These are phyloP conservation scores for Phodopus roborovskii DNA, from an alignment of 2,113 vertebrate species.

Conservation along the genomic window DNA sequence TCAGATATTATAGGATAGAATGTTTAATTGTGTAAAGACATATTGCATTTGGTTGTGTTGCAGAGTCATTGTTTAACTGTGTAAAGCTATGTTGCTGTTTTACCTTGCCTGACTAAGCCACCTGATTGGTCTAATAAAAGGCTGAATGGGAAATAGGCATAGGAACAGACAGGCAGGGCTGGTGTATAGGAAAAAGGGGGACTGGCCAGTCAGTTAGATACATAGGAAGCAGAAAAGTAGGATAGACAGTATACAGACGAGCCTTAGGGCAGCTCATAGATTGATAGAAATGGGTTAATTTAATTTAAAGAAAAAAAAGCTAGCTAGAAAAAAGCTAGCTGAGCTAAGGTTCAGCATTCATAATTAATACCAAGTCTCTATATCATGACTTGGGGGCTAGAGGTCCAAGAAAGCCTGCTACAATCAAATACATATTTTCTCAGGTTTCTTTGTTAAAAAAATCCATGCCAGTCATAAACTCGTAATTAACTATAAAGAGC, in stretches of 20 bases:
- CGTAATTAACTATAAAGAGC: constrained; percentile 14
- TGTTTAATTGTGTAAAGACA: too few species aligned
- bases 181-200: neutral
- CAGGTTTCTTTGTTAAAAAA: constrained; percentile 19
- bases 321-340: neutral
- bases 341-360: neutral
- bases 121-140: neutral
- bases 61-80: neutral
- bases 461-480: neutral
- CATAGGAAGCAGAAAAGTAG: neutral
- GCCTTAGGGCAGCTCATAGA: neutral
- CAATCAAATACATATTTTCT: neutral
- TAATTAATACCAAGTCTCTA: neutral
- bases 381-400: neutral
- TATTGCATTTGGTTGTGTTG: too few species aligned
- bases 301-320: neutral
- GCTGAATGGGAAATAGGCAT: neutral
- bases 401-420: neutral
- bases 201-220: neutral
- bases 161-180: neutral
- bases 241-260: neutral
- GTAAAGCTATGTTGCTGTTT: neutral
- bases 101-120: neutral
- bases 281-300: neutral
- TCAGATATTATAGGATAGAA: neutral